Base-by-base conservation (phyloP, 2,113 vertebrate genomes). In the Marcusenius ussheri region DNA sequence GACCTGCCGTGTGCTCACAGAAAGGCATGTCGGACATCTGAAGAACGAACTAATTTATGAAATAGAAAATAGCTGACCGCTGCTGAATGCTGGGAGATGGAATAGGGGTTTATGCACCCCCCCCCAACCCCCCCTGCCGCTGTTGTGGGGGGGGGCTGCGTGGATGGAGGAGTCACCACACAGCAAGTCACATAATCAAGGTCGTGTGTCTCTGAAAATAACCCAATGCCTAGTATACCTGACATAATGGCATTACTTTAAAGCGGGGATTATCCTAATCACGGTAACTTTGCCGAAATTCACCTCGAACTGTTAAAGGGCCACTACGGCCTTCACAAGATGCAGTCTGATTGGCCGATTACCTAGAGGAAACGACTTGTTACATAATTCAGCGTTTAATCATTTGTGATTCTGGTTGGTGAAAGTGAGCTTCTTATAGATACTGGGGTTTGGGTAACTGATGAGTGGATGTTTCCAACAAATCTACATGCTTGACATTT, bases 221-320 rank as follows among this genome's bases (percentile, higher is more conserved):
- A 86, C 47, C 45, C n/a, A 70, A 2, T 6, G 84, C 19, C 47
- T 86, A 47, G 21, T 15, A 51, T 47, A 50, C n/a, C 84, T 50
- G 47, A 86, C n/a, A 86, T 86, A 86, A 51, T 86, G 47, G 84
- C 84, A 86, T 86, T 86, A 86, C 24, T 86, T 47, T 31, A 49
- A 49, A 24, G 45, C 45, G 27, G 47, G 84, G 47, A 86, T 51
- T 86, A 86, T 17, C 45, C 24, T 50, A 17, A 50, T 24, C 46
- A 35, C 24, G 5, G 13, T 50, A 21, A 47, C 42, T 85, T 47
- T 7, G 58, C 58, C 9, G 11, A 66, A 66, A 66, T 31, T 70
- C 27, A 31, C 10, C 27, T 70, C 10, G 3, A 31, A 70, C 62
- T 31, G 10, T 70, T 47, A 84, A 47, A 47, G 45, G 83, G 42